A percentile compares a stretch with the other conserved stretches of the same genome.
phyloP scores from a whole-genome alignment of 2,888 invertebrate species.

The Biston stratarius region DNA sequence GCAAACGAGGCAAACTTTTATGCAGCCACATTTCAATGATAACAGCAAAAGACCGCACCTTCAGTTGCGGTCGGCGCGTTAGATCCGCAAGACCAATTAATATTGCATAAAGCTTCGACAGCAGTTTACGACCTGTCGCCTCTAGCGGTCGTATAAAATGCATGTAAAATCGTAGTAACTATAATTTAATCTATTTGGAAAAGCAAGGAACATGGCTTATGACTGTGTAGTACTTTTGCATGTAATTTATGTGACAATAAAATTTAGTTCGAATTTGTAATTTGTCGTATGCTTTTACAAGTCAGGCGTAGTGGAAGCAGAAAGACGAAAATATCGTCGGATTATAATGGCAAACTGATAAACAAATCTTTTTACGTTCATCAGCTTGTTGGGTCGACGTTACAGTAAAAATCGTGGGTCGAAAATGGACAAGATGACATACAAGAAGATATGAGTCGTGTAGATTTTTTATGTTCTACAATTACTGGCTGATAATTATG shows the following conservation, averaged over 20 bases:
- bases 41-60: constrained; percentile 29
- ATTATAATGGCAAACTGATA: no score
- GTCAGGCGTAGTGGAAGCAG: no score
- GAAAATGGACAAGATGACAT: no score
- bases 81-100: constrained; percentile 53
- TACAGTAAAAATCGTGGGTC: no score
- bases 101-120: constrained; percentile 47
- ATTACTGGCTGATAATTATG: no score
- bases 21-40: constrained; percentile 5
- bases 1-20: constrained; percentile 13
- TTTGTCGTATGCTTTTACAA: neutral
- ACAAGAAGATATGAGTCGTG: no score
- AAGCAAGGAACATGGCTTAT: constrained; percentile 9
- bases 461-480: no score
- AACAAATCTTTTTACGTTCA: no score
- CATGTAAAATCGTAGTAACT: constrained; percentile 31
- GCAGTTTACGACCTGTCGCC: constrained; percentile 47
- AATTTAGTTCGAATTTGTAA: neutral
- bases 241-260: constrained; percentile 3
- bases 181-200: constrained; percentile 7
- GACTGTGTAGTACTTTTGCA: neutral
- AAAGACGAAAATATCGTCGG: no score
- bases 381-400: no score
- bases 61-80: constrained; percentile 45
- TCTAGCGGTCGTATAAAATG: constrained; percentile 22